Evolutionary conservation across 2,797 vertebrate genomes (phyloP), one percentile per base, ranked within the genome.

Genomic region (Podargus strigoides): DNA sequence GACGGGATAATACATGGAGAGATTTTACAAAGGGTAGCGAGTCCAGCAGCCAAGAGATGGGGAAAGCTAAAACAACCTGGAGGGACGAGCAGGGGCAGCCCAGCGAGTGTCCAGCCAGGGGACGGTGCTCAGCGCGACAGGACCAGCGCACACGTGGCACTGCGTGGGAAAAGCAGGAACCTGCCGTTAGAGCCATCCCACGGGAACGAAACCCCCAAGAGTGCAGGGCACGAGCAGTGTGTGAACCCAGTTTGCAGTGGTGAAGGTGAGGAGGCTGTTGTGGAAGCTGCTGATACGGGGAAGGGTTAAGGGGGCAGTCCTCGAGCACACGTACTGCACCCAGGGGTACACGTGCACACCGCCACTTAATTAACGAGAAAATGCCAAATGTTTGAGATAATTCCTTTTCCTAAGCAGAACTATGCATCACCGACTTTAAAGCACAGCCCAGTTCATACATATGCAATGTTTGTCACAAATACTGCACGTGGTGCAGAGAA

Each of bases 351-450:
- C 14, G 24, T 16, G 52, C 69, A 10, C 78, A 10, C n/a, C 18
- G 1, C 30, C 0, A 5, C 18, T 23, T 12, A 10, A 66, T 10
- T 21, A 12, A 28, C 0, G 37, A 20, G 23, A 66, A 88, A 70
- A 75, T 2, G 24, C 34, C 74, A 10, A 55, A 47, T 0, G 32
- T 22, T 30, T 12, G 53, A 4, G 49, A 34, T 0, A 26, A 27
- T 8, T 7, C 36, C 60, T 42, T 13, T 18, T 47, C 46, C 72
- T 19, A 6, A 67, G 69, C 84, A 77, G 21, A 70, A 39, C 67
- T 8, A 0, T 0, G 26, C 1, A 2, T 8, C 7, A 2, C 77
- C 53, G 6, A 4, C 66, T 72, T 10, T 1, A 30, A 55, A 24
- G 75, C 89, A 7, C 89, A 37, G 86, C 88, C 85, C 5, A 3